Percentiles rank a stretch among this genome's conserved stretches.
phyloP scores from a whole-genome alignment of 2,888 invertebrate genomes.

The Microctonus aethiopoides region DNA sequence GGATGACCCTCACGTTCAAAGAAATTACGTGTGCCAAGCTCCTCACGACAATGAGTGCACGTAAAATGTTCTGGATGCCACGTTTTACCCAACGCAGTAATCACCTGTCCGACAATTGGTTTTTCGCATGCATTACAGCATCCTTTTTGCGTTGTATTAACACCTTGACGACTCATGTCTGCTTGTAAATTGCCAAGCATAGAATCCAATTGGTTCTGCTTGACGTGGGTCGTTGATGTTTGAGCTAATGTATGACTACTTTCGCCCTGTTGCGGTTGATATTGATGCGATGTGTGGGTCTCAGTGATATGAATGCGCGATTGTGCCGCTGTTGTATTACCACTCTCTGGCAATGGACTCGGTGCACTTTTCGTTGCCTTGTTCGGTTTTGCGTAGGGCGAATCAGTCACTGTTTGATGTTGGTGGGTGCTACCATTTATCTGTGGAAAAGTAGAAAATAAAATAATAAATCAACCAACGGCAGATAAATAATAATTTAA shows the following conservation, averaged over 20 bases:
- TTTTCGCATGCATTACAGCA: constrained; percentile 99
- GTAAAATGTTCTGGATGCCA: constrained; percentile 99
- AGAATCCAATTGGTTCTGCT: constrained; percentile 81
- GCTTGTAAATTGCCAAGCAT: constrained; percentile 95
- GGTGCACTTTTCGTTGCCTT: constrained; percentile 72
- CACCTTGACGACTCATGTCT: constrained; percentile 99
- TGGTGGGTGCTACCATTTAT: constrained; percentile 74
- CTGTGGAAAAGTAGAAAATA: constrained; percentile 63
- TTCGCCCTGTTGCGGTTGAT: constrained; percentile 62
- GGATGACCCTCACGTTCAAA: constrained; percentile 97
- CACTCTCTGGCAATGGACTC: constrained; percentile 49
- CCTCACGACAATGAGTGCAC: constrained; percentile 96
- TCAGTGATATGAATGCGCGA: constrained; percentile 62
- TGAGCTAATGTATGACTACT: constrained; percentile 67
- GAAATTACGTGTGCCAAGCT: constrained; percentile 97
- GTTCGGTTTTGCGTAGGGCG: constrained; percentile 77
- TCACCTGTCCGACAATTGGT: constrained; percentile 95
- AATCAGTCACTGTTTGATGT: constrained; percentile 76
- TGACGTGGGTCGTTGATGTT: constrained; percentile 66
- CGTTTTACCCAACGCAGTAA: constrained; percentile 96
- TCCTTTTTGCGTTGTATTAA: constrained; percentile 98
- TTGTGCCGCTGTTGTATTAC: constrained; percentile 65
- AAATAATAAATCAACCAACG: background rate
- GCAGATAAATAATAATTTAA: background rate
- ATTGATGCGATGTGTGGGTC: constrained; percentile 61